Evolutionary conservation across 2,113 vertebrate genomes (phyloP).

Genomic region (Eidolon helvum): DNA sequence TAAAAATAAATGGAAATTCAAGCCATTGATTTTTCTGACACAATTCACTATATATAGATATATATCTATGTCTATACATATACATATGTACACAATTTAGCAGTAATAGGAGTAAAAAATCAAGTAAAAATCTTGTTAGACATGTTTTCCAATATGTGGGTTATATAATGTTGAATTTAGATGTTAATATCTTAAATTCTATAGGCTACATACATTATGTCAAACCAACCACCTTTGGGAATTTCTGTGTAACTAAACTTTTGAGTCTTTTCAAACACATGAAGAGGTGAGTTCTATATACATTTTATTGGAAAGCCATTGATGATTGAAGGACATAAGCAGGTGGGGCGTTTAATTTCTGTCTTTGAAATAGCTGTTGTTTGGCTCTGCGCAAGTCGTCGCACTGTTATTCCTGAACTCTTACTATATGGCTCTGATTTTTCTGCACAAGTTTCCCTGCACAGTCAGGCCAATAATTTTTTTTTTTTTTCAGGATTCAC

Average conservation of each 20-base stretch:
- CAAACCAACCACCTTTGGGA: background rate
- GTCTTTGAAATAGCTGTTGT: conserved; percentile 4
- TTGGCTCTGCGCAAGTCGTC: background rate
- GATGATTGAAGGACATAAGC: background rate
- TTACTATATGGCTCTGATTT: background rate
- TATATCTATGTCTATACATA: background rate
- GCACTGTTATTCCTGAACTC: background rate
- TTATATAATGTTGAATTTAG: conserved; percentile 34
- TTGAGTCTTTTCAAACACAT: background rate
- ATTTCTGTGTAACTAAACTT: background rate
- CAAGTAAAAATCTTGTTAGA: conserved; percentile 42
- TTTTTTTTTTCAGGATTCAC: background rate
- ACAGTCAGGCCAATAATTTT: background rate
- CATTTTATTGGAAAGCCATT: background rate
- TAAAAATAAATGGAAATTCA: conserved; percentile 42
- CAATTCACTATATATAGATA: background rate
- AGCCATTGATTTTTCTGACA: conserved; percentile 38
- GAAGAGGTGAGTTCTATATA: background rate
- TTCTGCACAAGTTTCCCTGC: conserved; percentile 29
- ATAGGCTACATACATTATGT: background rate
- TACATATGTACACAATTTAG: background rate
- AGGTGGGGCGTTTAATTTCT: conserved; percentile 10
- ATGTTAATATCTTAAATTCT: conserved; percentile 52
- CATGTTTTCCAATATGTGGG: conserved; percentile 7
- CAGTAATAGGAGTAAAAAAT: background rate